Conservation (phyloP, 2,888 invertebrate genomes). For the Noctuana brunneofusca region DNA sequence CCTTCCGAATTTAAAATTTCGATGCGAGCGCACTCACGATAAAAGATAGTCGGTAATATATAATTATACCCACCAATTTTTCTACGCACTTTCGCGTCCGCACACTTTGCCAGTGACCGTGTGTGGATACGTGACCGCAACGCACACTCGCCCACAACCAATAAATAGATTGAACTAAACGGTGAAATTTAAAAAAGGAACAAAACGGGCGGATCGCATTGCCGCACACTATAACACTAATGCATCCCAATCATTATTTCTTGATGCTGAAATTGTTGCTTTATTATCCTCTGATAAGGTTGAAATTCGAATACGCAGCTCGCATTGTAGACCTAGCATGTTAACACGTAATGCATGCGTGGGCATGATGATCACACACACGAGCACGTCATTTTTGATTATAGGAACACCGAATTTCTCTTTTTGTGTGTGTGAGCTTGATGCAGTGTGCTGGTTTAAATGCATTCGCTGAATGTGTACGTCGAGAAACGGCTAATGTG, state of each 20-base stretch:
- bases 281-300: conserved; percentile 44
- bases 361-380: conserved; percentile 67
- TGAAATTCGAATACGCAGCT: conserved; percentile 43
- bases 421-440: conserved; percentile 52
- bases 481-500: conserved; percentile 52
- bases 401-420: conserved; percentile 77
- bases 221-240: conserved; percentile 62
- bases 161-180: conserved; percentile 84
- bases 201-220: conserved; percentile 77
- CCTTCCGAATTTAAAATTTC: conserved; percentile 27
- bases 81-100: conserved; percentile 76
- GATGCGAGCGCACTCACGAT: conserved; percentile 37
- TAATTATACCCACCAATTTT: conserved; percentile 73
- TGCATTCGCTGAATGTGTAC: conserved; percentile 70
- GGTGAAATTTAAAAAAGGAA: conserved; percentile 83
- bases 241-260: conserved; percentile 78
- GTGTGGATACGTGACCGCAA: conserved; percentile 57
- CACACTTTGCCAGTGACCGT: conserved; percentile 49
- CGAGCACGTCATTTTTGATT: conserved; percentile 64
- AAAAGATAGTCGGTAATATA: conserved; percentile 52
- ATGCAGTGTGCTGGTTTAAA: conserved; percentile 50
- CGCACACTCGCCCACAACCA: conserved; percentile 72
- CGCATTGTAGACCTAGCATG: conserved; percentile 71
- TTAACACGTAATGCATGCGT: conserved; percentile 70
- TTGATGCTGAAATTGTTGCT: conserved; percentile 44